Evolutionary conservation across 2,113 vertebrate genomes (phyloP), one percentile per base, ranked within the genome.

Genomic region (Maccullochella peelii): DNA sequence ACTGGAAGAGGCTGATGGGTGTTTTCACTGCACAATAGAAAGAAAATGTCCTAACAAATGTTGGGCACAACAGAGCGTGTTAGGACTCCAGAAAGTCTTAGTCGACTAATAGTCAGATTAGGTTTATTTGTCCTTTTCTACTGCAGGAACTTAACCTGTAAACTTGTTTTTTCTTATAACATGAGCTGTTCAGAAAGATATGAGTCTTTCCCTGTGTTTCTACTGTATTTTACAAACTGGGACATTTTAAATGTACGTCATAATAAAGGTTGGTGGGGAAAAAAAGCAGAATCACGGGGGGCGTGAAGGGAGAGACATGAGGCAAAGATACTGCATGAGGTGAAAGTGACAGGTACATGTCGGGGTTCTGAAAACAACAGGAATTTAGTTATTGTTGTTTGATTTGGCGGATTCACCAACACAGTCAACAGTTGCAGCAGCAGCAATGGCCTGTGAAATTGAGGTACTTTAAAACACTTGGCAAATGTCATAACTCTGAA

Each of bases 1-100:
- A 25, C 82, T 77, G 78, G 49, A 80, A 66, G 47, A 84, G 40
- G 72, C 71, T 75, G 42, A 20, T 72, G 77, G 59, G 2, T 67
- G 71, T 62, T 73, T 33, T 81, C 63, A 33, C 44, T 70, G 27
- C 57, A 81, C 73, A 81, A 47, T 14, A 21, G 50, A 0, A 5
- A 27, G 49, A 55, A 83, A 76, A 80, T 20, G 52, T 44, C 55
- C 38, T 8, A 7, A 47, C 40, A 30, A 78, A 87, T 77, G 54
- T 50, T 59, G 12, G 73, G 52, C 16, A n/a, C 12, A 50, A 6
- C 1, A 0, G 18, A 75, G 71, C 27, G 12, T 21, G 8, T 59
- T 42, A 8, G 36, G 55, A 18, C 12, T 55, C 36, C 55, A 68
- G 14, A 38, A 33, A 67, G 61, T 30, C n/a, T 55, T 4, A 33